phyloP scores from a whole-genome alignment of 2,797 vertebrate species.

The Peromyscus melanophrys region DNA sequence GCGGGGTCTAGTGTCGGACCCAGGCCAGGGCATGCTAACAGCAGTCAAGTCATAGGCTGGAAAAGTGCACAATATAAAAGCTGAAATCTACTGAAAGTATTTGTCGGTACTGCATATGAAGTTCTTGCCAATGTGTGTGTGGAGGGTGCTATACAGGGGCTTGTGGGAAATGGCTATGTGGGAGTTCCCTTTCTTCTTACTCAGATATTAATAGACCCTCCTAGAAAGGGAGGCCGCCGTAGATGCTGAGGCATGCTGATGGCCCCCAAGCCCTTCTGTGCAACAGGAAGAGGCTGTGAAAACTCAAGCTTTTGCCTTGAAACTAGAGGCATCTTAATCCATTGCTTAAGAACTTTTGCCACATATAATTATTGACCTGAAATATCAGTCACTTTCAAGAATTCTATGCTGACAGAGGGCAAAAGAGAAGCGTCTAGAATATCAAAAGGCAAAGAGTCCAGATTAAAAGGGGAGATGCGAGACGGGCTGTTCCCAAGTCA shows the following conservation, averaged over 20 bases:
- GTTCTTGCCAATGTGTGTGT: background rate
- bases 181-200: background rate
- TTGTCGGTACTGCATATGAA: background rate
- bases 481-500: conserved; percentile 61
- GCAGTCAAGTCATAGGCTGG: conserved; percentile 1
- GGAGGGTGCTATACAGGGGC: background rate
- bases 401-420: conserved; percentile 78
- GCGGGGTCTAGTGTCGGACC: background rate
- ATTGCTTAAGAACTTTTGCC: conserved; percentile 80
- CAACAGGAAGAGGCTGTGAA: conserved; percentile 66
- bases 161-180: background rate
- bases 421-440: conserved; percentile 83
- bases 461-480: conserved; percentile 81
- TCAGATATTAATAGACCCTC: background rate
- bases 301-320: conserved; percentile 73
- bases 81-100: background rate
- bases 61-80: background rate
- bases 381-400: conserved; percentile 84
- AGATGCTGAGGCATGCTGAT: background rate
- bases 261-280: background rate
- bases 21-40: conserved; percentile 11
- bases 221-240: background rate
- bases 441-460: conserved; percentile 84
- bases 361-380: conserved; percentile 84
- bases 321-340: conserved; percentile 79